These are phyloP conservation scores for Ardeotis arabs DNA, from an alignment of 2,113 vertebrate species.

Conservation along the genomic window DNA sequence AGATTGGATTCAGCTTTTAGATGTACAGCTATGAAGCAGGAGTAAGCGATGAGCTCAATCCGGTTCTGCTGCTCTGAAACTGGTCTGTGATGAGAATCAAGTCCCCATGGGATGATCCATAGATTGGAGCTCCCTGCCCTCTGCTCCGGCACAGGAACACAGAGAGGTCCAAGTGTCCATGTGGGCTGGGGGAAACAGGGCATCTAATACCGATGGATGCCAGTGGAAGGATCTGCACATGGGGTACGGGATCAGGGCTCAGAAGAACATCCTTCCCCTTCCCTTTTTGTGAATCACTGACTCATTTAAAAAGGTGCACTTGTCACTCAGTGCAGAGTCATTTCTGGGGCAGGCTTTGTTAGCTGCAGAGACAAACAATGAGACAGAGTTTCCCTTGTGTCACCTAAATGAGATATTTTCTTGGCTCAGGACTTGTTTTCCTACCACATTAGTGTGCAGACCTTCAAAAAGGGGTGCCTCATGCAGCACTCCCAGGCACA, in stretches of 20 bases:
- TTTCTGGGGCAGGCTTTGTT: not conserved
- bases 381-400: not conserved
- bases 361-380: not conserved
- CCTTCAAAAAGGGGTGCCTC: not conserved
- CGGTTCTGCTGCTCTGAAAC: not conserved
- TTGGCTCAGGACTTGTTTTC: not conserved
- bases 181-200: not conserved
- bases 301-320: not conserved
- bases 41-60: not conserved
- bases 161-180: not conserved
- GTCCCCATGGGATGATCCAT: not conserved
- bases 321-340: not conserved
- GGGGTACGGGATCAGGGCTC: not conserved
- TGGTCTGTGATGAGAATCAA: not conserved
- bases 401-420: not conserved
- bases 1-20: not conserved
- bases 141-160: not conserved
- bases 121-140: not conserved
- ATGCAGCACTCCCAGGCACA: not conserved
- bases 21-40: not conserved
- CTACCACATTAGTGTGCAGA: not conserved
- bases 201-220: fast-evolving
- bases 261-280: not conserved
- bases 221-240: not conserved
- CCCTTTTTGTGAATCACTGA: not conserved